Evolutionary conservation across 2,113 vertebrate species (phyloP).

Genomic region (Clarias macrocephalus): DNA sequence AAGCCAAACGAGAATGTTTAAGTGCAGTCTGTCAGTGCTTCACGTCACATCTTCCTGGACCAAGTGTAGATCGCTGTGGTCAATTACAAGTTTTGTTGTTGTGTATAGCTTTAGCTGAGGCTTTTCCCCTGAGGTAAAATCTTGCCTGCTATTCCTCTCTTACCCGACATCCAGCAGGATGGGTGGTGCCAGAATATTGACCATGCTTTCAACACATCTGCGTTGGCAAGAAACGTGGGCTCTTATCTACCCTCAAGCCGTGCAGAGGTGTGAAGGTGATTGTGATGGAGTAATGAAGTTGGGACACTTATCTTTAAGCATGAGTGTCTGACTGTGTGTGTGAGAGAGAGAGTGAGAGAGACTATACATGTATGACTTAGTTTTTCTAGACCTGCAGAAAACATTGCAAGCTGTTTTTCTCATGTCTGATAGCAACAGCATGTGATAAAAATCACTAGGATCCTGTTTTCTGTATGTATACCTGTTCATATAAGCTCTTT

Average conservation of each 20-base stretch:
- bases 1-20: conserved; percentile 49
- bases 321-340: neutral
- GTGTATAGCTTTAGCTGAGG: conserved; percentile 12
- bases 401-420: neutral
- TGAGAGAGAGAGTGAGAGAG: neutral
- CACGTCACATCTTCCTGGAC: conserved; percentile 21
- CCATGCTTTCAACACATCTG: conserved; percentile 21
- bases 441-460: conserved; percentile 33
- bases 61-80: conserved; percentile 45
- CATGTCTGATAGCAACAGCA: conserved; percentile 29
- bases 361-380: neutral
- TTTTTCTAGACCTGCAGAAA: conserved; percentile 38
- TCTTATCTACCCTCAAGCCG: conserved; percentile 22
- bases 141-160: conserved; percentile 4
- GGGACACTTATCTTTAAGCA: neutral
- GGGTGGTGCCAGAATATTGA: conserved; percentile 37
- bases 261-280: conserved; percentile 11
- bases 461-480: neutral
- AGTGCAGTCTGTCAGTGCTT: conserved; percentile 41
- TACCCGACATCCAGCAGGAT: conserved; percentile 3
- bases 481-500: neutral
- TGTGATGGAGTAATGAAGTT: conserved; percentile 11
- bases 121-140: conserved; percentile 28
- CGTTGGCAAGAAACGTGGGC: conserved; percentile 16
- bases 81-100: conserved; percentile 37